Base-by-base conservation (phyloP, 2,888 invertebrate species). In the Trachelus troglodyta region DNA sequence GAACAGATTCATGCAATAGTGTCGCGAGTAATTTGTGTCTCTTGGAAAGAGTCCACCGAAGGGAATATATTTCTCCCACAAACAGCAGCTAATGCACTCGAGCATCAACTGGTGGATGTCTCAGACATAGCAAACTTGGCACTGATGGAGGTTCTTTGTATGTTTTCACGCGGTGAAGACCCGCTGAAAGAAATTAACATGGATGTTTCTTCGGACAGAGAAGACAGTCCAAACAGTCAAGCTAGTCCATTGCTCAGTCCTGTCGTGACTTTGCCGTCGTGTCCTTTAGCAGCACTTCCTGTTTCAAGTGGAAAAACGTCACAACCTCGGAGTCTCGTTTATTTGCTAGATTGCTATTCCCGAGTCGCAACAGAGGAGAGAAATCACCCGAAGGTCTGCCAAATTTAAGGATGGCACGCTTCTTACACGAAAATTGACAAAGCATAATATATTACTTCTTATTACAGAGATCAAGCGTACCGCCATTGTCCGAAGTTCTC, bases 321-420 rank as follows among this genome's bases (percentile, higher is more conserved):
- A 34, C 88, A 89, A 76, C 87, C 90, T 30, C 88, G 87, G 78
- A 89, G 89, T 81, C 85, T 91, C n/a, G 81, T 85, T 75, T 95
- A 94, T 86, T 90, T 95, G 77, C 91, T 94, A 85, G 94, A 94
- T 82, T 94, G 93, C 88, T 97, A 96, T 90, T 94, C 95, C 69
- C 93, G 96, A 85, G 95, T 96, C 30, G 94, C 94, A 69, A 89
- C 94, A 0, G 96, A 96, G 89, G 96, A 96, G 90, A 92, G 96
- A 84, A 95, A 95, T 88, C 94, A 96, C 89, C 95, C 96, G 33
- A 96, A 96, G 92, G 93, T 93, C 71, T 15, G 71, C 71, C 71
- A 34, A 71, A 33, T 31, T 71, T 34, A 34, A 33, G 31, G 23
- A 56, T 56, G 71, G 1, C 71, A 33, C 12, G 12, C 33, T 31